These are phyloP conservation scores for Lepus oiostolus DNA, from an alignment of 2,797 vertebrate species.

Conservation along the genomic window DNA sequence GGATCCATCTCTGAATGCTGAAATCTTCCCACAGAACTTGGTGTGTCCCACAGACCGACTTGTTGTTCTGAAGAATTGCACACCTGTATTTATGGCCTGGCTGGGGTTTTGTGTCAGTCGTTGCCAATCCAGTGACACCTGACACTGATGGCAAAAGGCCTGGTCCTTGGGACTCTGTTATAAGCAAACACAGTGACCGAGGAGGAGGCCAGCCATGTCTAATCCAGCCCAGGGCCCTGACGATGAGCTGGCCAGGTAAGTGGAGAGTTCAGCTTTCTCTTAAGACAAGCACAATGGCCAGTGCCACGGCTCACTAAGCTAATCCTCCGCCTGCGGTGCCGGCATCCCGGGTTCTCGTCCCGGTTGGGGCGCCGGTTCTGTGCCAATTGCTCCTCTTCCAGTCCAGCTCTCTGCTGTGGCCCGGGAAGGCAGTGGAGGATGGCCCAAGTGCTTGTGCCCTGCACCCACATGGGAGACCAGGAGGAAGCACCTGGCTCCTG, in stretches of 20 bases:
- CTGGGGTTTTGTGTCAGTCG: slow-evolving; percentile 59
- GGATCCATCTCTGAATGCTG: neutral
- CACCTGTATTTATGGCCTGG: slow-evolving; percentile 44
- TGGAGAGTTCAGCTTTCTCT: neutral
- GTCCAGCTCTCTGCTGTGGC: no score
- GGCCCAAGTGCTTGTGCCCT: no score
- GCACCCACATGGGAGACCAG: no score
- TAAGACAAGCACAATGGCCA: no score
- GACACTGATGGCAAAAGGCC: slow-evolving; percentile 71
- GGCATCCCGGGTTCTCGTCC: no score
- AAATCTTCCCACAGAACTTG: slow-evolving; percentile 63
- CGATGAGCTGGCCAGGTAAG: slow-evolving; percentile 20
- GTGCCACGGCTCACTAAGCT: no score
- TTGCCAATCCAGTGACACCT: slow-evolving; percentile 59
- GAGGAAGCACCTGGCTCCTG: no score
- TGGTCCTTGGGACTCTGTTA: slow-evolving; percentile 46
- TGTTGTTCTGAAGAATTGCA: slow-evolving; percentile 65
- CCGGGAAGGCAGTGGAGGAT: no score
- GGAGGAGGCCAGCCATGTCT: neutral
- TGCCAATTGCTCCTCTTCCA: no score
- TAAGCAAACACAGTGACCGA: slow-evolving; percentile 41
- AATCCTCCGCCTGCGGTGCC: no score
- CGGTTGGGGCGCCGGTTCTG: no score
- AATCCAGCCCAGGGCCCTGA: neutral
- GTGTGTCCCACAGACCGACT: slow-evolving; percentile 25